phyloP scores from a whole-genome alignment of 2,797 vertebrate genomes.

The Tokudaia muenninki region DNA sequence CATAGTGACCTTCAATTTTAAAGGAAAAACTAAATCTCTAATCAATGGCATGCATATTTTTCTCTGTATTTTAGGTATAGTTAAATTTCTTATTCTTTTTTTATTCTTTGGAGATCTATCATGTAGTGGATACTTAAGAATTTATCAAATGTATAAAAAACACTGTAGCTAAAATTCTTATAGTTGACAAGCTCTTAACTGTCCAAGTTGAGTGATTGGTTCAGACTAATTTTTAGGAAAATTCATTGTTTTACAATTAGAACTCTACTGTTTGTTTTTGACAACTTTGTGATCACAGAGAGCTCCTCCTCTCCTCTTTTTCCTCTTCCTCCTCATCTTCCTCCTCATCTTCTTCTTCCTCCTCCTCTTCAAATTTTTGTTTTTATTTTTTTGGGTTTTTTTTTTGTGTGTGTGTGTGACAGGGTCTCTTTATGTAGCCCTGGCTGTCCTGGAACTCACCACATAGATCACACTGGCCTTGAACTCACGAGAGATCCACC shows the following conservation, averaged over 20 bases:
- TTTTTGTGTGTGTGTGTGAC: too few relatives aligned
- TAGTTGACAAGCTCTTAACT: background rate
- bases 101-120: conserved; percentile 44
- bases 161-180: background rate
- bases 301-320: background rate
- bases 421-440: background rate
- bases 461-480: background rate
- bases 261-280: conserved; percentile 49
- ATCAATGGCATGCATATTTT: background rate
- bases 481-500: background rate
- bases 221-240: conserved; percentile 26
- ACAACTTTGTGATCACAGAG: background rate
- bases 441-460: background rate
- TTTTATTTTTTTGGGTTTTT: too few relatives aligned
- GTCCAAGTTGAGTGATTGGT: background rate
- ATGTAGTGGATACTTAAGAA: conserved; percentile 2
- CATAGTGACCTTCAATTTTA: background rate
- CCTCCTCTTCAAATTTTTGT: background rate
- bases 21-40: conserved; percentile 29
- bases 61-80: conserved; percentile 29
- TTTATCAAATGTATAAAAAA: conserved; percentile 31
- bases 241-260: background rate
- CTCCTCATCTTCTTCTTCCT: too few relatives aligned
- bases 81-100: conserved; percentile 57
- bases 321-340: too few relatives aligned